Base-by-base conservation (phyloP, 1,140 invertebrate species). In the Nomia melanderi region DNA sequence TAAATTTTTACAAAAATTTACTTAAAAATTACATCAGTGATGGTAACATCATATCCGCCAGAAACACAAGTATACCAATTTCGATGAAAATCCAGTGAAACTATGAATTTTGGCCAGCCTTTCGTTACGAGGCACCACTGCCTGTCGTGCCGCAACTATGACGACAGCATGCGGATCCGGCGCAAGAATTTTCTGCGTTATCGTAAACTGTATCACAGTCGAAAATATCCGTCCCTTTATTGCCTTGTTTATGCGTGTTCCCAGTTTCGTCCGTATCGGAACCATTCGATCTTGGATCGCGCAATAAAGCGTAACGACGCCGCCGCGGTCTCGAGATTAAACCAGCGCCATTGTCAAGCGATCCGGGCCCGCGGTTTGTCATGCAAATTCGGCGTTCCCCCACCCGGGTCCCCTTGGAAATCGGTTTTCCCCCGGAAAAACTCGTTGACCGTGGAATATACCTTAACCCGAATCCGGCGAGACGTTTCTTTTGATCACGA, bases 371-470 rank as follows among this genome's bases (percentile, higher is more conserved):
- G 33, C 12, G 39, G 65, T 69, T 76, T 69, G 41, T 60, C 65
- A 76, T 76, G 73, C 64, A 76, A 76, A 76, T 76, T 39, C 23
- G 20, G 0, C 14, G n/a, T 62, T 25, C 41, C 62, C 12, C n/a
- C n/a, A n/a, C n/a, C n/a, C n/a, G n/a, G n/a, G n/a, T n/a, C 25
- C 73, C 23, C 47, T 74, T 69, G 5, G 53, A 39, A 33, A 76
- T 76, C 65, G 73, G 39, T 69, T 69, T 69, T 25, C n/a, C 73
- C n/a, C 73, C 29, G n/a, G 53, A 50, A 50, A 69, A 69, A 69
- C 20, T 69, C 73, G 47, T 67, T 33, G 73, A 75, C 73, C 73
- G 73, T 57, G 73, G 73, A 76, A 60, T 69, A 76, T 60, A 76
- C 57, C 29, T 60, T 60, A 5, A 8, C 11, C 20, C 27, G n/a